phyloP scores from a whole-genome alignment of 2,797 vertebrate species.

The Okamejei kenojei region DNA sequence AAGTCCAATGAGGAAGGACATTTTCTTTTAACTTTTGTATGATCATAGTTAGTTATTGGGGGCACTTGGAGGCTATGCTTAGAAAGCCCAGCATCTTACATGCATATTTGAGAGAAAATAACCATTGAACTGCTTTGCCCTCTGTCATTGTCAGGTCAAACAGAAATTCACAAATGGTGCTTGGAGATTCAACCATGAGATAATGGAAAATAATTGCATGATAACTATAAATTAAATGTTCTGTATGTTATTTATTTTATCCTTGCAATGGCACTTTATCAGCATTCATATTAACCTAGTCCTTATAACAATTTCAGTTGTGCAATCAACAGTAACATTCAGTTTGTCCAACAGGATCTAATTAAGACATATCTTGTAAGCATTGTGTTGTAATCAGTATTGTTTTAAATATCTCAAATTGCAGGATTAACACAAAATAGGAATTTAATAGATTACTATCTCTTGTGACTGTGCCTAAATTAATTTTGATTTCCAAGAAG shows the following conservation, averaged over 20 bases:
- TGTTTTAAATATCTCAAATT: slow-evolving; percentile 10
- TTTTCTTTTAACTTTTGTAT: not conserved
- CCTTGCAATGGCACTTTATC: slow-evolving; percentile 14
- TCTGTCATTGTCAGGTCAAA: not conserved
- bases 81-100: not conserved
- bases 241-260: slow-evolving; percentile 4
- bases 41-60: not conserved
- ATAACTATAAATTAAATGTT: slow-evolving; percentile 32
- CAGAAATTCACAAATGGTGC: not conserved
- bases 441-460: not conserved
- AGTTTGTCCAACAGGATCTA: slow-evolving; percentile 41
- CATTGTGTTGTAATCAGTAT: not conserved
- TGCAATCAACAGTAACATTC: slow-evolving; percentile 50
- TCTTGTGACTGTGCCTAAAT: not conserved
- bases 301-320: slow-evolving; percentile 52
- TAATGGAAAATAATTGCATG: not conserved
- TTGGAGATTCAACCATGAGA: not conserved
- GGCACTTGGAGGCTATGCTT: not conserved
- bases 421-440: not conserved
- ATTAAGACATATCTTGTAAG: slow-evolving; percentile 41
- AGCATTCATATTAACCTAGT: slow-evolving; percentile 43
- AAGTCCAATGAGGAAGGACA: not conserved
- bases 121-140: not conserved
- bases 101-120: not conserved
- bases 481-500: slow-evolving; percentile 43